These are phyloP conservation scores for Drosophila recens DNA, from an alignment of 2,888 invertebrate species.

Conservation along the genomic window DNA sequence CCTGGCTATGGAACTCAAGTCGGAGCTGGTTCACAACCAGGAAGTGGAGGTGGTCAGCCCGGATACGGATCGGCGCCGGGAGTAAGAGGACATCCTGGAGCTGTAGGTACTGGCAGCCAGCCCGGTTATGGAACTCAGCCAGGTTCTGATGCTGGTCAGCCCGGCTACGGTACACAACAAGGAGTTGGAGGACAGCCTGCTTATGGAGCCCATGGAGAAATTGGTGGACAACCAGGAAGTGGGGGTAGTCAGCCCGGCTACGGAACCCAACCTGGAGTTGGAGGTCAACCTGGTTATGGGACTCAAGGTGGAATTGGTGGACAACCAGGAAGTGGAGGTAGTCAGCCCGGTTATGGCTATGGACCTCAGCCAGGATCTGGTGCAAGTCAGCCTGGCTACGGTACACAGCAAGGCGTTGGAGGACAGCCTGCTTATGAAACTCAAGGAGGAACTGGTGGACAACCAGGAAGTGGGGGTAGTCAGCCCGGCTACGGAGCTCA, in stretches of 20 bases:
- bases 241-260: too few species aligned
- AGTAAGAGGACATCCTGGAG: neutral
- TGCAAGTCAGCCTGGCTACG: slow-evolving; percentile 23
- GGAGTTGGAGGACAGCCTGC: neutral
- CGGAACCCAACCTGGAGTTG: too few species aligned
- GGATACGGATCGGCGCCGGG: slow-evolving; percentile 23
- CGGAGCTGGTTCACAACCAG: slow-evolving; percentile 29
- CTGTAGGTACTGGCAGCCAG: slow-evolving; percentile 23
- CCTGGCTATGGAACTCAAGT: slow-evolving; percentile 25
- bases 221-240: too few species aligned
- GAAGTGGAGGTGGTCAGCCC: slow-evolving; percentile 11
- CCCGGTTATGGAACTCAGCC: slow-evolving; percentile 22
- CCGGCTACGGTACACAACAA: slow-evolving; percentile 24
- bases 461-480: slow-evolving; percentile 17
- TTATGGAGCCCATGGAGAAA: too few species aligned
- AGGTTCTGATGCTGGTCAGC: slow-evolving; percentile 35
- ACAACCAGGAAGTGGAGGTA: slow-evolving; percentile 18
- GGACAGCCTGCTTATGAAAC: slow-evolving; percentile 21
- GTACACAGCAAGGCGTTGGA: slow-evolving; percentile 18
- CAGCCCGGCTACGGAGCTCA: slow-evolving; percentile 33
- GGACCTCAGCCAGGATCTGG: slow-evolving; percentile 30
- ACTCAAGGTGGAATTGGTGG: neutral
- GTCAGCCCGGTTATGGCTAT: slow-evolving; percentile 36
- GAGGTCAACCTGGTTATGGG: neutral
- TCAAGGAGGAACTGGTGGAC: slow-evolving; percentile 10